phyloP scores from a whole-genome alignment of 2,888 invertebrate species.

The Latrodectus hesperus region DNA sequence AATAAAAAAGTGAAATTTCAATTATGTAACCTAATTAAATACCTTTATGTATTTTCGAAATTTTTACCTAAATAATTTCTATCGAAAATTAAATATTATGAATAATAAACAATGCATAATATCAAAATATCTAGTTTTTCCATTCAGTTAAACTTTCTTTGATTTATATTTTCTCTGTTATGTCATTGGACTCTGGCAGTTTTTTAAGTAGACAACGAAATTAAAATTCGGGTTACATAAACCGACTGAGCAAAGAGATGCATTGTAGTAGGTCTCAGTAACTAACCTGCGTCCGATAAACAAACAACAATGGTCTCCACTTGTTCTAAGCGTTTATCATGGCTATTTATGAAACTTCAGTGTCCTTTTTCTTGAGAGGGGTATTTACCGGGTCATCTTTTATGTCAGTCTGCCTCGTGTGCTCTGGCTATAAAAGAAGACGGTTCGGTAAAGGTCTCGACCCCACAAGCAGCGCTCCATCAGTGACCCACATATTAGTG shows the following conservation, averaged over 20 bases:
- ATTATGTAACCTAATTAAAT: not conserved
- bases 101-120: no score
- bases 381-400: not conserved
- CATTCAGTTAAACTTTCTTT: not conserved
- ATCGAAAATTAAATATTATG: no score
- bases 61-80: no score
- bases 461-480: conserved; percentile 7
- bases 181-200: not conserved
- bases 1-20: no score
- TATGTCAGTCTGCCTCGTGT: not conserved
- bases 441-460: conserved; percentile 30
- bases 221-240: conserved; percentile 38
- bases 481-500: conserved; percentile 41
- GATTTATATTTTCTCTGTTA: not conserved
- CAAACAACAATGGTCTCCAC: not conserved
- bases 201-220: not conserved
- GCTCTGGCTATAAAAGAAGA: not conserved
- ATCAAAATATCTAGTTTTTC: not conserved
- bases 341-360: not conserved
- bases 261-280: not conserved
- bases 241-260: conserved; percentile 4
- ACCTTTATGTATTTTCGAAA: not conserved
- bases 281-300: not conserved
- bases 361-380: not conserved
- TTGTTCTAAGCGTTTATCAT: not conserved